Conservation (phyloP, 64 coral and sea anemone genomes). For the Porites lutea region DNA sequence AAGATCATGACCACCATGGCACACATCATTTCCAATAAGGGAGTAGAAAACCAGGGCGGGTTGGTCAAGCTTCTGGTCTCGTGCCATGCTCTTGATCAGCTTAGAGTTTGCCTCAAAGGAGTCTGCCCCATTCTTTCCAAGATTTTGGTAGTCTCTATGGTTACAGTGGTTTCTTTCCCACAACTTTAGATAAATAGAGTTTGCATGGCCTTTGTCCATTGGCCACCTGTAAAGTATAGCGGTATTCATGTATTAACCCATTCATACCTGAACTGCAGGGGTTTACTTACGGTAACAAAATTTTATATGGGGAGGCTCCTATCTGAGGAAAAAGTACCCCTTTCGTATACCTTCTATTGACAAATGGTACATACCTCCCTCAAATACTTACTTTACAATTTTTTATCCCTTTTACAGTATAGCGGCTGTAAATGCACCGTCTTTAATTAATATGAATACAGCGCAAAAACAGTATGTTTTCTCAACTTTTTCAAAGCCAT, state of each 20-base stretch:
- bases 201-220: conserved; percentile 72
- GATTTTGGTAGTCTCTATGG: conserved; percentile 98
- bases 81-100: conserved; percentile 76
- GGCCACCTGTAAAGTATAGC: conserved; percentile 68
- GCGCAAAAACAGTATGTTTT: too few relatives aligned
- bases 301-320: too few relatives aligned
- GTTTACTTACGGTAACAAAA: too few relatives aligned
- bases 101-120: conserved; percentile 92
- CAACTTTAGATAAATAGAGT: conserved; percentile 93
- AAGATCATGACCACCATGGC: conserved; percentile 59
- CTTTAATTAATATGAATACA: too few relatives aligned
- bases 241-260: conserved; percentile 14
- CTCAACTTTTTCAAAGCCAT: too few relatives aligned
- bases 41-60: conserved; percentile 96
- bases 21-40: conserved; percentile 94
- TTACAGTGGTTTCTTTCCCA: conserved; percentile 94
- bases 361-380: too few relatives aligned
- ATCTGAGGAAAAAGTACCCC: too few relatives aligned
- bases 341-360: too few relatives aligned
- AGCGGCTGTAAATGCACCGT: too few relatives aligned
- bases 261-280: background rate
- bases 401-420: too few relatives aligned
- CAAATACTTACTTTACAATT: too few relatives aligned
- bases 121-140: conserved; percentile 96
- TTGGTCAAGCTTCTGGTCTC: conserved; percentile 70